Conservation (phyloP, 2,888 invertebrate genomes). For the Pemphredon lugubris region DNA sequence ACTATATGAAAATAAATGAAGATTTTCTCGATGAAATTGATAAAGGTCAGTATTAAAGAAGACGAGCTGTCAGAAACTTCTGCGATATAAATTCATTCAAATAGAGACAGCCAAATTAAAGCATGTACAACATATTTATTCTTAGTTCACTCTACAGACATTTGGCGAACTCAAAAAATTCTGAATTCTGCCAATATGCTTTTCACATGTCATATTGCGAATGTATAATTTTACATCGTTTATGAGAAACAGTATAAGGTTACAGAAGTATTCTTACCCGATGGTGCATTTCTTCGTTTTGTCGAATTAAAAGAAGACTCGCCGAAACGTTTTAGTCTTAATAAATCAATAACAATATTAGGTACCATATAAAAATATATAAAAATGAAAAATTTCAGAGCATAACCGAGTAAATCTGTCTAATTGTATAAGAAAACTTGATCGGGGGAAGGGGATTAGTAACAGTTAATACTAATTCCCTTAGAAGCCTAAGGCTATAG, state of each 20-base stretch:
- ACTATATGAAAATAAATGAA: conserved; percentile 16
- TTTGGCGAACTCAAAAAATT: conserved; percentile 24
- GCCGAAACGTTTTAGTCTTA: no score
- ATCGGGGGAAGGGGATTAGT: conserved; percentile 34
- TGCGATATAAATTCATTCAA: conserved; percentile 9
- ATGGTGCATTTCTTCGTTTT: no score
- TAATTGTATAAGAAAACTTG: conserved; percentile 19
- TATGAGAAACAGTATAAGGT: conserved; percentile 19
- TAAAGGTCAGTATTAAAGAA: conserved; percentile 34
- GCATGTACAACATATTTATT: conserved; percentile 38
- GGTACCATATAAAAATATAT: conserved; percentile 55
- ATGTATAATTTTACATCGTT: conserved; percentile 43
- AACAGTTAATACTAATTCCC: conserved; percentile 38
- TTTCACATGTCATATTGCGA: conserved; percentile 17
- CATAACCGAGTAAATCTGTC: conserved; percentile 19
- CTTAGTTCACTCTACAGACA: conserved; percentile 40
- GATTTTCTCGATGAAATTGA: conserved; percentile 4
- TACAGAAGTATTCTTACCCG: no score
- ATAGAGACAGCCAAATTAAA: conserved; percentile 28
- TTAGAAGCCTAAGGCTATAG: conserved; percentile 29
- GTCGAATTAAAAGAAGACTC: no score
- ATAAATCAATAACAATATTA: conserved; percentile 49
- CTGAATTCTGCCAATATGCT: conserved; percentile 14
- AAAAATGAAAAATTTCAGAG: conserved; percentile 56
- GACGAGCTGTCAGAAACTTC: conserved; percentile 12